These are phyloP conservation scores for Troglohyphantes excavatus DNA, from an alignment of 2,888 invertebrate genomes.

Conservation along the genomic window DNA sequence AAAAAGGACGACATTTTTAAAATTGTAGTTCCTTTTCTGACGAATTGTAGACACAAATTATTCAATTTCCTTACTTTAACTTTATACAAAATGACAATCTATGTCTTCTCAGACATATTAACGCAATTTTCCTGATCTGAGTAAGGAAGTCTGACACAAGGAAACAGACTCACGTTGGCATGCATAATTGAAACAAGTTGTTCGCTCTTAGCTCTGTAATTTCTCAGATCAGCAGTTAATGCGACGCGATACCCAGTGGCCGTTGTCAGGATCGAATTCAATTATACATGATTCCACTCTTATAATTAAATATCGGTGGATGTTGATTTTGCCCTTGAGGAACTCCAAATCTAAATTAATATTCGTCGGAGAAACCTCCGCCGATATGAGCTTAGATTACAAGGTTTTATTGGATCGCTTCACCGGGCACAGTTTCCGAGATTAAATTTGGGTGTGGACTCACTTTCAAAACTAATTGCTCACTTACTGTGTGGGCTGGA, in stretches of 20 bases:
- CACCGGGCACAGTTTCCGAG: neutral
- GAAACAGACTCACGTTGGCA: neutral
- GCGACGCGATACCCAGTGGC: slow-evolving; percentile 18
- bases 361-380: slow-evolving; percentile 24
- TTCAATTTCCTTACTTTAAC: too few species aligned
- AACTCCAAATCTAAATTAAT: slow-evolving; percentile 51
- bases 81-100: too few species aligned
- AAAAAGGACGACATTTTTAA: too few species aligned
- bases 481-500: neutral
- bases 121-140: too few species aligned
- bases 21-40: too few species aligned
- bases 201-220: slow-evolving; percentile 1
- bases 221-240: slow-evolving; percentile 41
- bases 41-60: too few species aligned
- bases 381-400: neutral
- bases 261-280: slow-evolving; percentile 51
- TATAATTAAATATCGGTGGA: slow-evolving; percentile 51
- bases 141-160: too few species aligned
- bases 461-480: neutral
- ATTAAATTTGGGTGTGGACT: slow-evolving; percentile 2
- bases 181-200: slow-evolving; percentile 37
- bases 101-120: too few species aligned
- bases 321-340: slow-evolving; percentile 55
- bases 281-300: slow-evolving; percentile 33
- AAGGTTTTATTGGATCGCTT: neutral